These are phyloP conservation scores for Sphyrna mokarran DNA, from an alignment of 2,113 vertebrate species.

Conservation along the genomic window DNA sequence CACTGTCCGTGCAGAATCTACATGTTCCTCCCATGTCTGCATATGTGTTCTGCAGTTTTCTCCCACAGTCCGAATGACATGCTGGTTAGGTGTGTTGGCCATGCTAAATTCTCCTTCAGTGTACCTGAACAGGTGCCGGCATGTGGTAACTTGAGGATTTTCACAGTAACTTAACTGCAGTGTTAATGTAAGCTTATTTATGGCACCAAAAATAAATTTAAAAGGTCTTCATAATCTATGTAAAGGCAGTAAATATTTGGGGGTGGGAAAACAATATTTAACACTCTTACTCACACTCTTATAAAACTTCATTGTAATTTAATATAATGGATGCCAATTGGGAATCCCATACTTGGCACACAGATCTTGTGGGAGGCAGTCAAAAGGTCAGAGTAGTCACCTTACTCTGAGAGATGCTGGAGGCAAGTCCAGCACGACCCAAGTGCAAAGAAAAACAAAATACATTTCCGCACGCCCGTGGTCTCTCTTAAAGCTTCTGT, in stretches of 20 bases:
- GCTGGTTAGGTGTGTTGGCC: too few relatives aligned
- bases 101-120: too few relatives aligned
- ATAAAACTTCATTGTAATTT: neutral
- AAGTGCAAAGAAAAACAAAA: neutral
- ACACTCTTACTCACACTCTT: neutral
- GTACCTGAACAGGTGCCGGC: too few relatives aligned
- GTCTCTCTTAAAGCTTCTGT: neutral
- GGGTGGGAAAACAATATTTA: neutral
- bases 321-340: neutral
- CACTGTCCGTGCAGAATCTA: too few relatives aligned
- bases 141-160: too few relatives aligned
- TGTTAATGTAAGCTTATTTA: too few relatives aligned
- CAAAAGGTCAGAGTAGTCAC: neutral
- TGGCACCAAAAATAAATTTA: too few relatives aligned
- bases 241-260: neutral
- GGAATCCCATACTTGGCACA: neutral
- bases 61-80: too few relatives aligned
- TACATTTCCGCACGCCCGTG: neutral
- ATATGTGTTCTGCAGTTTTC: too few relatives aligned
- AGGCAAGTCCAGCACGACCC: neutral
- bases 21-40: too few relatives aligned
- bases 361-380: neutral
- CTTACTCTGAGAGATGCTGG: neutral
- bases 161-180: too few relatives aligned
- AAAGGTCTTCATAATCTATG: neutral